phyloP scores from a whole-genome alignment of 1,140 invertebrate genomes.

The Papilio machaon region DNA sequence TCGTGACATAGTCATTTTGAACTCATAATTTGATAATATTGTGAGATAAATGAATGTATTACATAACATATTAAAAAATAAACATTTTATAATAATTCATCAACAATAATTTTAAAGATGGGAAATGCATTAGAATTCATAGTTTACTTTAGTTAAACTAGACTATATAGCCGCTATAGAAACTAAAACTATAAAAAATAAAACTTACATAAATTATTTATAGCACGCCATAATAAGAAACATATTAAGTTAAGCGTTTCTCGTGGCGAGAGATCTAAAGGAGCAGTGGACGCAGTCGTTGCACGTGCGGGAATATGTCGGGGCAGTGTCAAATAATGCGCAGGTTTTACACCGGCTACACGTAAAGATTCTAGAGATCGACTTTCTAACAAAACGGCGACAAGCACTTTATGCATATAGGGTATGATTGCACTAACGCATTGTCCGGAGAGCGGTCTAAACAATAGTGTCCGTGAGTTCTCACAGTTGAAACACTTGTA shows the following conservation, averaged over 20 bases:
- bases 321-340: conserved; percentile 23
- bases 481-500: no score
- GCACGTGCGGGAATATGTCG: conserved; percentile 47
- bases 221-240: no score
- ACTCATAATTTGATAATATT: not conserved
- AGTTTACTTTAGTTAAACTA: no score
- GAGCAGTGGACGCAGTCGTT: conserved; percentile 30
- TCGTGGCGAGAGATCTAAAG: conserved; percentile 35
- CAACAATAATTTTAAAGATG: not conserved
- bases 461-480: not conserved
- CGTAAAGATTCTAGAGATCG: conserved; percentile 4
- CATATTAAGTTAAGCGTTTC: no score
- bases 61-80: not conserved
- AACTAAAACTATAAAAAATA: no score
- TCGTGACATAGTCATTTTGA: conserved; percentile 6
- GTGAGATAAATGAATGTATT: not conserved
- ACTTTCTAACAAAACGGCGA: conserved; percentile 13
- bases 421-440: not conserved
- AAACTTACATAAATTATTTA: no score
- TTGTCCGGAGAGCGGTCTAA: not conserved
- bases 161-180: no score
- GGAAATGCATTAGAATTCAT: no score
- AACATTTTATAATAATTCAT: not conserved
- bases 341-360: not conserved
- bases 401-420: not conserved